Conservation (phyloP, 2,888 invertebrate genomes). For the Lypha dubia region DNA sequence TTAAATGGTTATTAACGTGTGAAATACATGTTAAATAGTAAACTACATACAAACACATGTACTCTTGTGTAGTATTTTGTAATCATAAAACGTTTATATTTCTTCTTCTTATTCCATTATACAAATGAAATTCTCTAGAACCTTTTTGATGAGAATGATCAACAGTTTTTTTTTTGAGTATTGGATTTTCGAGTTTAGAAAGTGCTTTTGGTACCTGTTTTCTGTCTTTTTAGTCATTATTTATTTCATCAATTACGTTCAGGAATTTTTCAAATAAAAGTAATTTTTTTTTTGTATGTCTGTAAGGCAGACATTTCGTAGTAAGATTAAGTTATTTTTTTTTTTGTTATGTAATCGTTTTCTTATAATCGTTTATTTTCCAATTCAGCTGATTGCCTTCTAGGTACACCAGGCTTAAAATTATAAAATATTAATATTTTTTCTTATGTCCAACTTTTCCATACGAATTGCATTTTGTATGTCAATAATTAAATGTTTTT, state of each 20-base stretch:
- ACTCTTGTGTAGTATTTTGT: background rate
- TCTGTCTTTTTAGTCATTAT: constrained; percentile 36
- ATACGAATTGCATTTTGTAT: constrained; percentile 17
- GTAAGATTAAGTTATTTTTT: constrained; percentile 32
- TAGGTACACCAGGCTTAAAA: constrained; percentile 1
- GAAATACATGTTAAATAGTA: background rate
- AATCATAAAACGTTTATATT: background rate
- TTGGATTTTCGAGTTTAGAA: background rate
- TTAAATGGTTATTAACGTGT: background rate
- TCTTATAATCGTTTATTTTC: no score
- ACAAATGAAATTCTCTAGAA: background rate
- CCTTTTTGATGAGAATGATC: background rate
- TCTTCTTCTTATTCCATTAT: background rate
- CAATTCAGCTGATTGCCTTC: constrained; percentile 15
- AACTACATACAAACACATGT: background rate
- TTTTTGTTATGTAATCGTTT: constrained; percentile 9
- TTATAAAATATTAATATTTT: constrained; percentile 26
- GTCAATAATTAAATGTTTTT: constrained; percentile 43
- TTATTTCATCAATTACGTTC: constrained; percentile 41
- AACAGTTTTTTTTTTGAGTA: background rate
- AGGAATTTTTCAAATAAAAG: constrained; percentile 8
- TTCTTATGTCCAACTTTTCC: background rate
- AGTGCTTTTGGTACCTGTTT: constrained; percentile 19
- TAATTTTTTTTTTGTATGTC: background rate
- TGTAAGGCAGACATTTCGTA: constrained; percentile 15